Percentiles rank a stretch among this genome's conserved stretches.
phyloP scores from a whole-genome alignment of 2,797 vertebrate species.

The Peromyscus eremicus region DNA sequence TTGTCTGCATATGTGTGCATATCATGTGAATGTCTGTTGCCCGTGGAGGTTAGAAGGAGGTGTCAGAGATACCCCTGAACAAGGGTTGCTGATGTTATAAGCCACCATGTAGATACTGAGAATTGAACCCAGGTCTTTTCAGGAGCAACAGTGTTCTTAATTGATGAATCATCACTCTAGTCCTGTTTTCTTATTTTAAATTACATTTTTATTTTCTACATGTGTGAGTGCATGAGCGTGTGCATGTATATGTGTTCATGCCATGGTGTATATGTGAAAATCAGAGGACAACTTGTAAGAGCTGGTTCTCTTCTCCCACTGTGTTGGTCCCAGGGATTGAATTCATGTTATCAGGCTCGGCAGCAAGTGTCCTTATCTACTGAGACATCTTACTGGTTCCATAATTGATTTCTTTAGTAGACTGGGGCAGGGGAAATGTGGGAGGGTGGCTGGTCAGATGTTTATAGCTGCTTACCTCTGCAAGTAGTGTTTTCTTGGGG shows the following conservation, averaged over 20 bases:
- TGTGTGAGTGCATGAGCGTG: neutral
- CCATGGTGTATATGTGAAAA: neutral
- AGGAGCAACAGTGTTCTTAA: neutral
- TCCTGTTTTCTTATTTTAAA: neutral
- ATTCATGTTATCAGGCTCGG: neutral
- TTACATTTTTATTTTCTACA: neutral
- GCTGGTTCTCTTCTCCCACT: neutral
- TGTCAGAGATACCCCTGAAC: neutral
- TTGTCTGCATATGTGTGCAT: neutral
- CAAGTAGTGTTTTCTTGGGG: neutral
- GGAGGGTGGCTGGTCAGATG: neutral
- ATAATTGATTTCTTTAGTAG: slow-evolving; percentile 6
- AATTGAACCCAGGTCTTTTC: neutral
- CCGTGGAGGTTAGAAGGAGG: neutral
- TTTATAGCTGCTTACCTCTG: neutral
- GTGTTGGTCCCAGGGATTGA: neutral
- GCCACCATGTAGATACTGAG: neutral
- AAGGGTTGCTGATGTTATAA: neutral
- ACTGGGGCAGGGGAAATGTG: rapidly evolving
- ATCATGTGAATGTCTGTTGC: neutral
- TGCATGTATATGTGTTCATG: neutral
- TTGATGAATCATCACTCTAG: neutral
- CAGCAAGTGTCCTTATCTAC: neutral
- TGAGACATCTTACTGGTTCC: neutral
- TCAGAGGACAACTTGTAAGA: neutral